Evolutionary conservation across 2,888 invertebrate genomes (phyloP), one percentile per base, ranked within the genome.

Genomic region (Drosophila ustulata): DNA sequence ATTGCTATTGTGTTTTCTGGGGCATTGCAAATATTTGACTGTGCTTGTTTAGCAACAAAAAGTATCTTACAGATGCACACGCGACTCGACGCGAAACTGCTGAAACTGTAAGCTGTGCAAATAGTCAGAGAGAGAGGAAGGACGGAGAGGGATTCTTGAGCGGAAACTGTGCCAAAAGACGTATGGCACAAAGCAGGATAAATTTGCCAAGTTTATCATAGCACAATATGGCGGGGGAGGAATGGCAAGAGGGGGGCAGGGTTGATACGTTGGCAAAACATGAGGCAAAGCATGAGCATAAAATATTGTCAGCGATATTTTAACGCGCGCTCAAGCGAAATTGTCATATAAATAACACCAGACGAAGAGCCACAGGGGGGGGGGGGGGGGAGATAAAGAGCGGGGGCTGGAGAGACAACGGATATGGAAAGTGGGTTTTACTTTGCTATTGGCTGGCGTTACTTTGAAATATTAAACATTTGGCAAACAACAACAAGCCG

Each of bases 261-360:
- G 34, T 26, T 71, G 71, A 69, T 68, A 56, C 70, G 86, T 82
- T 88, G 80, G 88, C 88, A 85, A 88, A 83, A 88, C 88, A 88
- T 82, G 88, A 88, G 81, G 78, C 72, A 72, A 82, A 79, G 82
- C 88, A 85, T 88, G 77, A 75, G 78, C 72, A 81, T 81, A 81
- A 89, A 82, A 86, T 90, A 90, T 89, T 85, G 89, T 79, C 75
- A 72, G 87, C 88, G 78, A 89, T 89, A 81, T 90, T 88, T 90
- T 89, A 86, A 86, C 74, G 82, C 75, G 88, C 84, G 84, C 83
- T 88, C 86, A 82, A 82, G 82, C 75, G 80, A 89, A 89, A 86
- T 87, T 86, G 88, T 87, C 89, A 89, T 84, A 89, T 86, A 86
- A 86, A 86, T 86, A 86, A 89, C 88, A 89, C 67, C 37, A 72